These are phyloP conservation scores for Tragelaphus imberbis DNA, from an alignment of 2,113 vertebrate species.

Conservation along the genomic window DNA sequence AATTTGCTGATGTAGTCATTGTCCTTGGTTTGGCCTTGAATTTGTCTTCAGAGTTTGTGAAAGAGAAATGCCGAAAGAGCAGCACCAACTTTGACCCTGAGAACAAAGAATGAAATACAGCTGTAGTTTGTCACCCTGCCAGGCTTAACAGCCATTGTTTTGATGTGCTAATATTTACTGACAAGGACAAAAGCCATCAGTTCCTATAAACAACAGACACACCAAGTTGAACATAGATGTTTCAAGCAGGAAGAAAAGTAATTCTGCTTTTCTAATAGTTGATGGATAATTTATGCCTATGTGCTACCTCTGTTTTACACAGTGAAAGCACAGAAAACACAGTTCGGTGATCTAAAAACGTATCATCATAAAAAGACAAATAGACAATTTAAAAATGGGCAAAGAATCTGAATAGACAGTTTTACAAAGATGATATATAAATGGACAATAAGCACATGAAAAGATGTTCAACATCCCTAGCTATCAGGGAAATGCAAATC, in stretches of 20 bases:
- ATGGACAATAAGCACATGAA: background rate
- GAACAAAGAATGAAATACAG: conserved; percentile 32
- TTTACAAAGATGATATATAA: background rate
- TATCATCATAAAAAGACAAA: background rate
- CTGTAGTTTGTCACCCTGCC: background rate
- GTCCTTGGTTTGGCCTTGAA: conserved; percentile 30
- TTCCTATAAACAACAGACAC: background rate
- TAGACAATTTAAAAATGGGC: background rate
- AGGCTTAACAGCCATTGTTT: conserved; percentile 25
- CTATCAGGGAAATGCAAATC: background rate
- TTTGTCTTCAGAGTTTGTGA: conserved; percentile 10
- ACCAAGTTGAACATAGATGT: background rate
- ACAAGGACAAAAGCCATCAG: background rate
- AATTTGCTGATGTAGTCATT: background rate
- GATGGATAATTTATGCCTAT: background rate
- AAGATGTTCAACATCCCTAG: background rate
- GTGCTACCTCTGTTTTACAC: background rate
- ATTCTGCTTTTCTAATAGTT: background rate
- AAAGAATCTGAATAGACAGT: background rate
- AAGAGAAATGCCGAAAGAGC: background rate
- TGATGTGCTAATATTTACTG: conserved; percentile 17
- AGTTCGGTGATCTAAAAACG: background rate
- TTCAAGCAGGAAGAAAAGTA: background rate
- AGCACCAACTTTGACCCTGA: conserved; percentile 22
- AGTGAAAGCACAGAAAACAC: background rate